These are phyloP conservation scores for Leptura quadrifasciata DNA, from an alignment of 2,888 invertebrate species.

Conservation along the genomic window DNA sequence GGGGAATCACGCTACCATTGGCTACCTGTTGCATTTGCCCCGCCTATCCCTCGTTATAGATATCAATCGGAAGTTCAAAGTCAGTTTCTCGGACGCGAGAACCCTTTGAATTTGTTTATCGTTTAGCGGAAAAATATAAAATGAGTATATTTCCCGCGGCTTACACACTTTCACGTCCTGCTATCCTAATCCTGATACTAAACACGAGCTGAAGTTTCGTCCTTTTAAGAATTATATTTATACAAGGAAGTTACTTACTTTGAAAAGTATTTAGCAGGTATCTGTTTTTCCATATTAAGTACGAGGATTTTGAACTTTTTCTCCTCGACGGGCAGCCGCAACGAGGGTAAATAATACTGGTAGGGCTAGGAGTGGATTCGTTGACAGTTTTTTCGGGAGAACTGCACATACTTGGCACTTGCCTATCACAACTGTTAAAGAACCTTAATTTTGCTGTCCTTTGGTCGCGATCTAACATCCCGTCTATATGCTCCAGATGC, in stretches of 20 bases:
- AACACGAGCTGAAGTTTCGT: background rate
- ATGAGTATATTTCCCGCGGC: background rate
- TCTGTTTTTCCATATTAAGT: constrained; percentile 64
- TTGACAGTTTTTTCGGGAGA: constrained; percentile 28
- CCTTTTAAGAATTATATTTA: no score
- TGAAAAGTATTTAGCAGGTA: constrained; percentile 65
- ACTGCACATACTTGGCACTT: constrained; percentile 49
- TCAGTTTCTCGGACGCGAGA: background rate
- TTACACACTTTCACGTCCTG: background rate
- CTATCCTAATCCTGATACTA: background rate
- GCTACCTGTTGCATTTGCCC: constrained; percentile 71
- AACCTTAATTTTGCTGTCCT: constrained; percentile 67
- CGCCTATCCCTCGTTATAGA: constrained; percentile 65
- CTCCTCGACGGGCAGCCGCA: constrained; percentile 50
- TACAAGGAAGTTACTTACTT: constrained; percentile 70
- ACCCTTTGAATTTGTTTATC: background rate
- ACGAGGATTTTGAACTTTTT: constrained; percentile 54
- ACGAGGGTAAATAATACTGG: constrained; percentile 49
- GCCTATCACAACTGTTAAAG: constrained; percentile 46
- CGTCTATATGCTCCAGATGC: constrained; percentile 59
- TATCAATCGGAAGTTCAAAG: constrained; percentile 39
- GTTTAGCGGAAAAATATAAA: background rate
- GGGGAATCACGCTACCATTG: constrained; percentile 63
- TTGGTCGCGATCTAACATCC: constrained; percentile 71
- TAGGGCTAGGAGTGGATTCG: constrained; percentile 39